Evolutionary conservation across 2,113 vertebrate species (phyloP), one percentile per base, ranked within the genome.

Genomic region (Pangasianodon gigas): DNA sequence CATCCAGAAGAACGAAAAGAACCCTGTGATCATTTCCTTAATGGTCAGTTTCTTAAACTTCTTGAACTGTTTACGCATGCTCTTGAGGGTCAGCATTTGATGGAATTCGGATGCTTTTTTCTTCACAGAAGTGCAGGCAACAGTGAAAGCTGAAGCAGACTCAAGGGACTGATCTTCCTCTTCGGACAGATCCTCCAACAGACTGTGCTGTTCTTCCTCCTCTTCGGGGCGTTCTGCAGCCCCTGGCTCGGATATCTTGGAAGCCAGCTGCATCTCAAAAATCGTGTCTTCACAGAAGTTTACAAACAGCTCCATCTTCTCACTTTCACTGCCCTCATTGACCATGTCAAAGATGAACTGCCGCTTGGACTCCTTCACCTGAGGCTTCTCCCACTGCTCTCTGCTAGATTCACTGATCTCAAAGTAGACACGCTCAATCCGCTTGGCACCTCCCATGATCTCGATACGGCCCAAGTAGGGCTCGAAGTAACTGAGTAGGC

Each of bases 231-330:
- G 96, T 44, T 99, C 98, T 0, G 93, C 90, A 13, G 92, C 92
- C 46, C 98, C 98, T 0, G 97, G 96, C 89, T 99, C 98, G 0
- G 98, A 99, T 93, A 99, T 99, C 95, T 99, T 97, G 0, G 98
- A 99, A 9, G 98, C 98, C 90, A 99, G 93, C 87, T 99, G 98
- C 98, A 99, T 99, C 96, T 99, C 98, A 96, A 99, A 99, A 92
- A 99, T 99, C 0, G 98, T 99, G 91, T 99, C 98, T 93, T 99
- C 98, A 10, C 98, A 99, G 94, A 99, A 99, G 91, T 98, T 99
- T 37, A 99, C 98, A 88, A 99, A 99, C 75, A 99, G 96, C 92
- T 99, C 98, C 98, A 99, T 99, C 95, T 99, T 99, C 92, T 99
- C 98, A 83, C 98, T 98, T 92, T 99, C 98, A 4, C 96, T 96